These are phyloP conservation scores for Archips xylosteana DNA, from an alignment of 2,888 invertebrate species.

Conservation along the genomic window DNA sequence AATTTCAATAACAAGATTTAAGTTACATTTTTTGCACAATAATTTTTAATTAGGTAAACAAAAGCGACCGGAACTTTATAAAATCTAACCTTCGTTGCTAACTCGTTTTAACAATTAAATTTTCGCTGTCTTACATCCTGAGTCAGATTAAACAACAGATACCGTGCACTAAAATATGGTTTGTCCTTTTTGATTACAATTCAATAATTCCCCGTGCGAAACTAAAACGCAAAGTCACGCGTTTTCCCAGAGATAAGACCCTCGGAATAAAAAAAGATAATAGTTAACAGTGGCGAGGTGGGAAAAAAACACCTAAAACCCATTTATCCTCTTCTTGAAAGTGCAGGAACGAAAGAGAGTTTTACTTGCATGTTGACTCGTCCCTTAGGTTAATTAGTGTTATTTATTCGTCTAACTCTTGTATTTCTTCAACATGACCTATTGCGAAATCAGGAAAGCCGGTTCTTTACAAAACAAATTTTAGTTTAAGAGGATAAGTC, in stretches of 20 bases:
- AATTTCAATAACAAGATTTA: too few species aligned
- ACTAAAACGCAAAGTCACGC: too few species aligned
- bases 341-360: too few species aligned
- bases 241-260: too few species aligned
- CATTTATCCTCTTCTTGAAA: too few species aligned
- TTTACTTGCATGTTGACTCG: too few species aligned
- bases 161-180: neutral
- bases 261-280: too few species aligned
- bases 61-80: neutral
- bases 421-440: neutral
- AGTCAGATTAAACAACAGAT: neutral
- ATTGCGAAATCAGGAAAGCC: neutral
- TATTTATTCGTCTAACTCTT: too few species aligned
- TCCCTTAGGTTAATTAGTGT: too few species aligned
- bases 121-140: slow-evolving; percentile 1
- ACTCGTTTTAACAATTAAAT: neutral
- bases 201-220: neutral
- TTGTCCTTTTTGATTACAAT: neutral
- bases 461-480: neutral
- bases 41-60: neutral
- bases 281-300: too few species aligned
- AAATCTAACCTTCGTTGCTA: neutral
- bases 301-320: too few species aligned
- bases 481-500: neutral
- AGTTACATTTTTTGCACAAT: too few species aligned